These are phyloP conservation scores for Oedothorax gibbosus DNA, from an alignment of 1,140 invertebrate genomes.

Conservation along the genomic window DNA sequence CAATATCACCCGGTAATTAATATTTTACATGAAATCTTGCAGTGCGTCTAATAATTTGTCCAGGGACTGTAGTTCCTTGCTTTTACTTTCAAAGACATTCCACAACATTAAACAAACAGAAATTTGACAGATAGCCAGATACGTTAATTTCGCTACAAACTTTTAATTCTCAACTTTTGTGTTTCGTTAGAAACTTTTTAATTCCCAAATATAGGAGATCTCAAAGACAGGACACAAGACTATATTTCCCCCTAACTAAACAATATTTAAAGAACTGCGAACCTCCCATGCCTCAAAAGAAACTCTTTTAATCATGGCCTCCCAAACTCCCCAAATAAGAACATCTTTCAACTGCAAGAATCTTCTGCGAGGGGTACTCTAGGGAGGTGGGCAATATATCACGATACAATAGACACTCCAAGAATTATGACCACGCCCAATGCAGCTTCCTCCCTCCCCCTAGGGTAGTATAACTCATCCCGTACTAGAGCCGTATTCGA, in stretches of 20 bases:
- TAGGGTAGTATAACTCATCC: slow-evolving; percentile 58
- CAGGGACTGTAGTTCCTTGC: too few relatives aligned
- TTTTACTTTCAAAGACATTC: too few relatives aligned
- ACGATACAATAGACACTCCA: slow-evolving; percentile 58
- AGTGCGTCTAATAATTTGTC: too few relatives aligned
- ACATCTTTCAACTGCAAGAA: slow-evolving; percentile 7
- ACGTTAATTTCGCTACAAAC: too few relatives aligned
- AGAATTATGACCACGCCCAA: slow-evolving; percentile 57
- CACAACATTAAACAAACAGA: too few relatives aligned
- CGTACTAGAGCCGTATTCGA: slow-evolving; percentile 9
- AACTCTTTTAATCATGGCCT: slow-evolving; percentile 20
- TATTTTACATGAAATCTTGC: too few relatives aligned
- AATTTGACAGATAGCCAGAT: too few relatives aligned
- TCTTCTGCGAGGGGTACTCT: slow-evolving; percentile 3
- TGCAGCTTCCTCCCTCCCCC: slow-evolving; percentile 25
- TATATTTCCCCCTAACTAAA: not conserved
- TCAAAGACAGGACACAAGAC: not conserved
- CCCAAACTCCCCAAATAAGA: not conserved
- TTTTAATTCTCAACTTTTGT: too few relatives aligned
- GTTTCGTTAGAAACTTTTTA: not conserved
- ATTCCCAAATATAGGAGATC: not conserved
- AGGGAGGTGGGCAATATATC: slow-evolving; percentile 46
- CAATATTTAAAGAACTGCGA: not conserved
- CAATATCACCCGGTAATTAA: too few relatives aligned
- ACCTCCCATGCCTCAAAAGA: not conserved